Evolutionary conservation across 1,140 invertebrate genomes (phyloP).

Genomic region (Phthorimaea operculella): DNA sequence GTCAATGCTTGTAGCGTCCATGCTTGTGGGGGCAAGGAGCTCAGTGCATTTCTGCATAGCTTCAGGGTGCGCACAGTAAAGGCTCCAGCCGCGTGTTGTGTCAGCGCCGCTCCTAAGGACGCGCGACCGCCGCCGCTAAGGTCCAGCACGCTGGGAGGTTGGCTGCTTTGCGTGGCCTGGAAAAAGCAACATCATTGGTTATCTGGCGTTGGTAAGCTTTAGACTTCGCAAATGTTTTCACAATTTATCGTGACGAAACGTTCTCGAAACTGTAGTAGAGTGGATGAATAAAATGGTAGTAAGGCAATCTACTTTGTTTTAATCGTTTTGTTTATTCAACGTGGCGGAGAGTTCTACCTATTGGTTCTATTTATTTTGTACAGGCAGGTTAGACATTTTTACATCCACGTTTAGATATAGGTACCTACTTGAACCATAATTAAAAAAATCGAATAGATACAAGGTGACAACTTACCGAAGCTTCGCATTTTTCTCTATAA

Average conservation of each 20-base stretch:
- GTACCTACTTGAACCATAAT: too few relatives aligned
- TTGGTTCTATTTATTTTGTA: too few relatives aligned
- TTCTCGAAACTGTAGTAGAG: too few relatives aligned
- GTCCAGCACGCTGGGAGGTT: conserved; percentile 68
- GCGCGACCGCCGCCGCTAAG: conserved; percentile 67
- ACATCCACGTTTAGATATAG: too few relatives aligned
- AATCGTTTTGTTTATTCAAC: too few relatives aligned
- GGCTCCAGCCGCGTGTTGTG: conserved; percentile 48
- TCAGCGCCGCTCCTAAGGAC: conserved; percentile 37
- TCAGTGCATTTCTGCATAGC: conserved; percentile 71
- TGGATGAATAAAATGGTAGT: too few relatives aligned
- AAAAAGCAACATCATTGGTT: conserved; percentile 13
- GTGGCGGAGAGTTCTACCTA: too few relatives aligned
- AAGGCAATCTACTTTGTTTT: too few relatives aligned
- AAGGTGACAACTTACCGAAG: conserved; percentile 25
- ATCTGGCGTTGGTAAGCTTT: neutral
- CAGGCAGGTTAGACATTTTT: too few relatives aligned
- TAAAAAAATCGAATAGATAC: too few relatives aligned
- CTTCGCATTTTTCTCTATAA: conserved; percentile 39
- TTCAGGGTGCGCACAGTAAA: conserved; percentile 69
- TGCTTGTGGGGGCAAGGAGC: conserved; percentile 69
- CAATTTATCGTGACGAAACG: too few relatives aligned
- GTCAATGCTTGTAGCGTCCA: conserved; percentile 69
- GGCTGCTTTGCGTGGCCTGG: conserved; percentile 50
- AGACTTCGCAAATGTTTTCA: too few relatives aligned